Evolutionary conservation across 2,797 vertebrate species (phyloP), one percentile per base, ranked within the genome.

Genomic region (Dendrocincla fuliginosa): DNA sequence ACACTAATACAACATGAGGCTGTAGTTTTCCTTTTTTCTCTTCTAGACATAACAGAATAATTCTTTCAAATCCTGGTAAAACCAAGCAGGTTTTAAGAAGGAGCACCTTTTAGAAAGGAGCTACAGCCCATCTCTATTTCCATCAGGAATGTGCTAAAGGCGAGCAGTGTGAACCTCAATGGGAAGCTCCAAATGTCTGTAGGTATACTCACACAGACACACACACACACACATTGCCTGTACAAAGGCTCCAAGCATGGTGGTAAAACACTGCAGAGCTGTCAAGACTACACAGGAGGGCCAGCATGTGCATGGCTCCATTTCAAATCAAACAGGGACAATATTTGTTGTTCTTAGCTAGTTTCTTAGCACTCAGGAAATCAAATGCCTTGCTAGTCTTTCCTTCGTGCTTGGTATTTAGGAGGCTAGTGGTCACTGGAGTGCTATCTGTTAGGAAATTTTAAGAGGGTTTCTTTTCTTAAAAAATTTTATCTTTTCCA

Each of bases 291-390:
- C 2, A 7, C 32, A 30, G 85, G 56, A 87, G 55, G 0, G 0
- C 30, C 74, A 92, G 70, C 15, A 20, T 18, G 30, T 73, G 50
- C 32, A 5, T 67, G 84, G 87, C 78, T 92, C 33, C 44, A 16
- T 77, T 83, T 87, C 91, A 96, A 67, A 74, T 53, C 81, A 89
- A 92, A 91, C 78, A 91, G 16, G 56, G 68, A 70, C 44, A 82
- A 13, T 64, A 67, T 87, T 76, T 87, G 68, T 89, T 86, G 52
- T 74, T 84, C 49, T 76, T 87, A 55, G 44, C 22, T 67, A 27
- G 65, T 89, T 92, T 87, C 69, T 69, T 86, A 57, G 63, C 50
- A 41, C 63, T 79, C 52, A 35, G 64, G 22, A 86, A 53, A 75
- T 81, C 44, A 84, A 86, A 60, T 39, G 9, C 55, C 17, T 5